Percentiles rank a stretch among this genome's conserved stretches.
Conservation (phyloP, 2,113 vertebrate genomes). For the Pygoscelis antarcticus region DNA sequence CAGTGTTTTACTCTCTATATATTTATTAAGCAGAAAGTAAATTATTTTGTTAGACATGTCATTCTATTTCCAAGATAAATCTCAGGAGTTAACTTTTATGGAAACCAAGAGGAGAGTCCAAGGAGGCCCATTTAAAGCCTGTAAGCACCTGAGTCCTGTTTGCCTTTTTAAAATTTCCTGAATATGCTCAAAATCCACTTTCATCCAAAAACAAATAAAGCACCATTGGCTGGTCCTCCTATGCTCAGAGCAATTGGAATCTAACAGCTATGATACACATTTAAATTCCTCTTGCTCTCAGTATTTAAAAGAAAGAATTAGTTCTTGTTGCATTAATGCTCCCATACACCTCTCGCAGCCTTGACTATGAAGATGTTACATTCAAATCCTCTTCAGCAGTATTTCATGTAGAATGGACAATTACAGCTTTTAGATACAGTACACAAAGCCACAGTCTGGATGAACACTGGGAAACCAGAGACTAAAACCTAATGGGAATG, state of each 20-base stretch:
- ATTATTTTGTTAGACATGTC: slow-evolving; percentile 64
- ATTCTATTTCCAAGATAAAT: slow-evolving; percentile 72
- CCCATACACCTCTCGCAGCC: not conserved
- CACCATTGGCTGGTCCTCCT: slow-evolving; percentile 33
- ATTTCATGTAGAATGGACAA: not conserved
- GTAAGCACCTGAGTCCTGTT: slow-evolving; percentile 60
- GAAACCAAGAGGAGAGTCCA: slow-evolving; percentile 68
- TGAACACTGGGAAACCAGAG: not conserved
- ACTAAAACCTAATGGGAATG: not conserved
- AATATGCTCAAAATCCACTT: slow-evolving; percentile 57
- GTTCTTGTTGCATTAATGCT: not conserved
- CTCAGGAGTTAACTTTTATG: slow-evolving; percentile 63
- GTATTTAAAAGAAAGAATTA: slow-evolving; percentile 34
- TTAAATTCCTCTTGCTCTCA: slow-evolving; percentile 16
- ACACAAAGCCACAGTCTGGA: not conserved
- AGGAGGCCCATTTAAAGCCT: slow-evolving; percentile 53
- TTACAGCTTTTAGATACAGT: not conserved
- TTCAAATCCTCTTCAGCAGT: not conserved
- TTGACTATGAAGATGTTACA: not conserved
- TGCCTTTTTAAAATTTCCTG: slow-evolving; percentile 66
- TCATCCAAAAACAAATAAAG: slow-evolving; percentile 65
- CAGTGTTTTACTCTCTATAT: slow-evolving; percentile 72
- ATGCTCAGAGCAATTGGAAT: slow-evolving; percentile 62
- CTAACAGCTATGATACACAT: slow-evolving; percentile 20
- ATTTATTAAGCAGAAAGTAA: slow-evolving; percentile 74